Evolutionary conservation across 2,888 invertebrate genomes (phyloP).

Genomic region (Tineola bisselliella): DNA sequence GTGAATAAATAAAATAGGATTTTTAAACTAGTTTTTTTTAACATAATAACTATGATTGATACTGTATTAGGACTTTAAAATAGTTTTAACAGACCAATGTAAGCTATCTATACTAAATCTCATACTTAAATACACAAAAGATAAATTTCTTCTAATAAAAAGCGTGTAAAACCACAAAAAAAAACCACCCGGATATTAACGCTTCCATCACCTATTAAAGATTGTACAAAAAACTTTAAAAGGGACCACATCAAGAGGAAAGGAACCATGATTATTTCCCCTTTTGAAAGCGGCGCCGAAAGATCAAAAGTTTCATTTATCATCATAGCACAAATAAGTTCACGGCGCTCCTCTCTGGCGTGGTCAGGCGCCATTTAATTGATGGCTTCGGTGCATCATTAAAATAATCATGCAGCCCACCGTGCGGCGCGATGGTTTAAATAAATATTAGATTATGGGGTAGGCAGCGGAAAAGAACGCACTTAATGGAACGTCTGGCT

Average conservation of each 20-base stretch:
- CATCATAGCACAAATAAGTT: conserved; percentile 38
- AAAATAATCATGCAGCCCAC: conserved; percentile 41
- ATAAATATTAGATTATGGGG: conserved; percentile 44
- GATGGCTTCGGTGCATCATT: conserved; percentile 31
- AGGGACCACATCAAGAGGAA: background rate
- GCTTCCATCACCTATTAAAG: background rate
- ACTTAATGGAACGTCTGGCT: background rate
- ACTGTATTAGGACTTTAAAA: too few species aligned
- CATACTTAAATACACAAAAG: too few species aligned
- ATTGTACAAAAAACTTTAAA: background rate
- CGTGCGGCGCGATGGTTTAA: conserved; percentile 26
- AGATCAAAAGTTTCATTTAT: background rate
- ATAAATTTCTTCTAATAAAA: background rate
- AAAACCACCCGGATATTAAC: conserved; percentile 4
- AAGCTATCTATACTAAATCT: too few species aligned
- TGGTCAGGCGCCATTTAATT: conserved; percentile 12
- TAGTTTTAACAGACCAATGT: too few species aligned
- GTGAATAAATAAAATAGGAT: too few species aligned
- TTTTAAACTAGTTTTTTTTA: too few species aligned
- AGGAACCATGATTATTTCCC: background rate
- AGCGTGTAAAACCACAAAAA: background rate
- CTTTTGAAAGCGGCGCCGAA: background rate
- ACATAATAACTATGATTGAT: too few species aligned
- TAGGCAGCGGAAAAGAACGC: background rate
- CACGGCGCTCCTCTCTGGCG: conserved; percentile 34